Evolutionary conservation across 2,113 vertebrate species (phyloP).

Genomic region (Willisornis vidua): DNA sequence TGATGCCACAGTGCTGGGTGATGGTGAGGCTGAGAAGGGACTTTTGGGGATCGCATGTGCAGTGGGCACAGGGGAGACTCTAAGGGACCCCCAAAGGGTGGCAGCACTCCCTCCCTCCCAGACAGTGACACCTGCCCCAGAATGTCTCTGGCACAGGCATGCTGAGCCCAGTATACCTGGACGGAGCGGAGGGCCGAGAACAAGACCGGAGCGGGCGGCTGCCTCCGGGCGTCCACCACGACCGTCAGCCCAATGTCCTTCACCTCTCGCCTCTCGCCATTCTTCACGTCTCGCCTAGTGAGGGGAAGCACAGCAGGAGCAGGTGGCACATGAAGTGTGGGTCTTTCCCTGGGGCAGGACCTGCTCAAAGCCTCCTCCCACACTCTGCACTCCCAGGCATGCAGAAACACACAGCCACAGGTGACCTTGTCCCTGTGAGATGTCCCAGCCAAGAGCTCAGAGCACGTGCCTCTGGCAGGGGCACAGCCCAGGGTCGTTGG

Average conservation of each 20-base stretch:
- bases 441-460: neutral
- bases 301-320: neutral
- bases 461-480: fast-evolving
- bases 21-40: neutral
- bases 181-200: conserved; percentile 78
- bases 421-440: fast-evolving
- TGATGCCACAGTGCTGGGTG: fast-evolving
- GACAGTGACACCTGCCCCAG: neutral
- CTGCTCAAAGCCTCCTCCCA: neutral
- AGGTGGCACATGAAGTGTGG: neutral
- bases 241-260: conserved; percentile 78
- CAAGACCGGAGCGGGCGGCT: conserved; percentile 68
- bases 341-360: neutral
- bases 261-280: conserved; percentile 72
- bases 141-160: neutral
- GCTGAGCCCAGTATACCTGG: conserved; percentile 65
- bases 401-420: neutral
- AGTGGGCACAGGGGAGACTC: neutral
- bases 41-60: fast-evolving
- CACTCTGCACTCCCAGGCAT: neutral
- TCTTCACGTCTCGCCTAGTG: conserved; percentile 77
- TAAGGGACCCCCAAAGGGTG: neutral
- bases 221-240: conserved; percentile 84
- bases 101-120: neutral
- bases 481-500: fast-evolving